Base-by-base conservation (phyloP, 2,113 vertebrate species). In the Hippocampus zosterae region DNA sequence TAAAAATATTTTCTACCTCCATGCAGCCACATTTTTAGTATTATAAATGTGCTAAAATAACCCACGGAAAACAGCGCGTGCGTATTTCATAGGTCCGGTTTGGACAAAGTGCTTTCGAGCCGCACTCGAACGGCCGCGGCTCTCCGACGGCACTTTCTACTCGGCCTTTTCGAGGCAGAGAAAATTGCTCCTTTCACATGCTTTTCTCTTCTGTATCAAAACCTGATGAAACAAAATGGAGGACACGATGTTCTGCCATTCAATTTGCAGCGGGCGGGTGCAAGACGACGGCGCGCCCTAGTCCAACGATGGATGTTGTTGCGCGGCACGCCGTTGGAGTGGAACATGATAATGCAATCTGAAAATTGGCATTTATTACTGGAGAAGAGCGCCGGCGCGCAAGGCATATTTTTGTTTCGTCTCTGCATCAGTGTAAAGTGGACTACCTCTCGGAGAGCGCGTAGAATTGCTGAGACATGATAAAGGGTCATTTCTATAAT, bases 61-160 rank as follows among this genome's bases (percentile, higher is more conserved):
- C 8, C 46, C 37, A 60, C 4, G 57, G 21, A 29, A 23, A 61
- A 67, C 13, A 61, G 55, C 59, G 9, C 62, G 48, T 40, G 9
- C 0, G 23, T 16, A 33, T 56, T 57, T 40, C 65, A 65, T 4
- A 50, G 73, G 65, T 76, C 3, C 23, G 12, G n/a, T 67, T 65
- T 41, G 25, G 68, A 78, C 60, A 73, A 29, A 68, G 42, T 57
- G 67, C 74, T 73, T 57, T 70, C 82, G 60, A 61, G 72, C 72
- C 72, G 33, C 68, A 33, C 44, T 4, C 19, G 29, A 33, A 41
- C 62, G 12, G 44, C 52, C 52, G 57, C 66, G 16, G 53, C 56
- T 56, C 29, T 59, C 21, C 42, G 3, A n/a, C 59, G 21, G 52
- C 0, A 2, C 46, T 15, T 29, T 18, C 29, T 23, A 8, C 41